Evolutionary conservation across 2,797 vertebrate species (phyloP), one percentile per base, ranked within the genome.

Genomic region (Acanthornis magna): DNA sequence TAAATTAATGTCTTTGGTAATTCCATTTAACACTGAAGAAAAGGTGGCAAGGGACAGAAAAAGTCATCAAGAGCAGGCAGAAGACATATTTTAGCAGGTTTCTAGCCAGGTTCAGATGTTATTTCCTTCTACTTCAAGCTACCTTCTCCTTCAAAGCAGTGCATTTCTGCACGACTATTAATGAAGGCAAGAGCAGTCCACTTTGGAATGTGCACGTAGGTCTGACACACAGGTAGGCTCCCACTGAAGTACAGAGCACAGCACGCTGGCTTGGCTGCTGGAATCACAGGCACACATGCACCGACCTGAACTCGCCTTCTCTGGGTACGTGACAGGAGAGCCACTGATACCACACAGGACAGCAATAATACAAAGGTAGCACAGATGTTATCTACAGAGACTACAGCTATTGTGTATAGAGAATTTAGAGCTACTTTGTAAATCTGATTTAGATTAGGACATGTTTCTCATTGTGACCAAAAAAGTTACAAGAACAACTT

Each of bases 301-400:
- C 18, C 19, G 26, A 63, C 43, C 36, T 70, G 63, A 84, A 60
- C 61, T 29, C 0, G 0, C 0, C 0, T 30, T 36, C 54, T 27
- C 38, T 0, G 0, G 10, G 25, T 16, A 7, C 7, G 8, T 53
- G 54, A 61, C 23, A 48, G 30, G 14, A 89, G 19, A 85, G 27
- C 26, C 58, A 30, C 3, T 54, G 68, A 11, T 22, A 29, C 2
- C 34, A 36, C 47, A 21, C 0, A 3, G 72, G 27, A 47, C 34
- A 80, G 34, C 54, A 58, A 1, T 29, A 45, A 47, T 79, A 80
- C 51, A 66, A 55, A 60, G 60, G 51, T 60, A 80, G 25, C 38
- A 74, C 38, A 61, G 38, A 82, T 38, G 29, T 34, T 75, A 65
- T 14, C 53, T 54, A 43, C 16, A 85, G 50, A 82, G 9, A 62